These are phyloP conservation scores for Nymphalis urticae DNA, from an alignment of 2,888 invertebrate genomes.

Conservation along the genomic window DNA sequence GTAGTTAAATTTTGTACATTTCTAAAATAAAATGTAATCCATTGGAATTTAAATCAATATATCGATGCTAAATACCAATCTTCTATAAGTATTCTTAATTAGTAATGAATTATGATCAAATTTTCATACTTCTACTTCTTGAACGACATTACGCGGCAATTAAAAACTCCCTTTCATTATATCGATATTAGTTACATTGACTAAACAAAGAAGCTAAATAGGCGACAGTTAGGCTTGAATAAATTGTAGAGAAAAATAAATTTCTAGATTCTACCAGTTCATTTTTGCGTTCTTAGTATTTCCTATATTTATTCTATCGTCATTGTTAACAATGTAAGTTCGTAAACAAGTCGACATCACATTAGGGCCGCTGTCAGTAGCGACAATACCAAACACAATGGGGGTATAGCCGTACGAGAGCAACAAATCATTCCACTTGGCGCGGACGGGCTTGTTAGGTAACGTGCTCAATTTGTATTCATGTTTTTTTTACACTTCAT, in stretches of 20 bases:
- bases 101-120: too few species aligned
- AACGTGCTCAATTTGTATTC: constrained; percentile 24
- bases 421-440: constrained; percentile 55
- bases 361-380: constrained; percentile 39
- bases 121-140: too few species aligned
- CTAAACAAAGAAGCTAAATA: too few species aligned
- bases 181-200: too few species aligned
- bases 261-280: neutral
- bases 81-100: too few species aligned
- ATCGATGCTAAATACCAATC: too few species aligned
- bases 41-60: too few species aligned
- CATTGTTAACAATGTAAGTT: constrained; percentile 14
- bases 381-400: constrained; percentile 47
- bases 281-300: neutral
- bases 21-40: too few species aligned
- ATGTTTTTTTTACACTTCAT: constrained; percentile 1
- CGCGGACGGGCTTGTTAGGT: constrained; percentile 40
- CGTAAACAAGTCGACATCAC: constrained; percentile 18
- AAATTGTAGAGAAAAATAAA: neutral
- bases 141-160: too few species aligned
- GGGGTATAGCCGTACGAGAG: constrained; percentile 47
- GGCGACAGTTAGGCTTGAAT: too few species aligned
- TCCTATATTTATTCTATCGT: neutral
- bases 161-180: too few species aligned
- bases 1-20: too few species aligned